Evolutionary conservation across 2,113 vertebrate species (phyloP).

Genomic region (Ammodytes dubius): DNA sequence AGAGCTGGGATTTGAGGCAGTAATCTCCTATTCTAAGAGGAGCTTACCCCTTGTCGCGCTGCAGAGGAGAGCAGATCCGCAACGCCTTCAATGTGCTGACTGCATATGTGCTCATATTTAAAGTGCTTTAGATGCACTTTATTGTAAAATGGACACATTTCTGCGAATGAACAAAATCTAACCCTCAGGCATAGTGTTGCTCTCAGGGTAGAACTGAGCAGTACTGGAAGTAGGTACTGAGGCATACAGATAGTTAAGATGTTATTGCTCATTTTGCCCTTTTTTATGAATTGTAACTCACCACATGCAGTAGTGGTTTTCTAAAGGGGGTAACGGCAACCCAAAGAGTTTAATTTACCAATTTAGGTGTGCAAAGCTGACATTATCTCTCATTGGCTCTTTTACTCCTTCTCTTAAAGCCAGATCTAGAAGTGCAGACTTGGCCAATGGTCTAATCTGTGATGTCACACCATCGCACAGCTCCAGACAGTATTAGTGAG

Average conservation of each 20-base stretch:
- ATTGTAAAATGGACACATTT: constrained; percentile 11
- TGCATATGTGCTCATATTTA: constrained; percentile 21
- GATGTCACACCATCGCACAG: constrained; percentile 23
- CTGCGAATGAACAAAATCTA: neutral
- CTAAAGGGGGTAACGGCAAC: neutral
- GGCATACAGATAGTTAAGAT: neutral
- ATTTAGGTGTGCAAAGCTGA: neutral
- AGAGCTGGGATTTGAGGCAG: constrained; percentile 80
- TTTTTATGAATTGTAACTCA: neutral
- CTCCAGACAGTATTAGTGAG: constrained; percentile 32
- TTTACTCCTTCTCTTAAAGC: neutral
- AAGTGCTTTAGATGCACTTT: constrained; percentile 12
- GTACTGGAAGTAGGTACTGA: neutral
- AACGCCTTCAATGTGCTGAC: constrained; percentile 42
- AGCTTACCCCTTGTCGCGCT: constrained; percentile 75
- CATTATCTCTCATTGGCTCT: neutral
- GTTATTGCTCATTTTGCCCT: neutral
- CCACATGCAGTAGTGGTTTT: neutral
- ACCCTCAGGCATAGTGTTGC: neutral
- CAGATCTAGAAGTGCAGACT: constrained; percentile 7
- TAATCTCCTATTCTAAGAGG: constrained; percentile 79
- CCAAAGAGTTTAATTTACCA: neutral
- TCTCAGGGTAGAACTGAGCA: neutral
- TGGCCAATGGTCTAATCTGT: constrained; percentile 38
- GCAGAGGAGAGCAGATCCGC: constrained; percentile 59